Evolutionary conservation across 2,888 invertebrate species (phyloP).

Genomic region (Drosophila nr. perissopoda): DNA sequence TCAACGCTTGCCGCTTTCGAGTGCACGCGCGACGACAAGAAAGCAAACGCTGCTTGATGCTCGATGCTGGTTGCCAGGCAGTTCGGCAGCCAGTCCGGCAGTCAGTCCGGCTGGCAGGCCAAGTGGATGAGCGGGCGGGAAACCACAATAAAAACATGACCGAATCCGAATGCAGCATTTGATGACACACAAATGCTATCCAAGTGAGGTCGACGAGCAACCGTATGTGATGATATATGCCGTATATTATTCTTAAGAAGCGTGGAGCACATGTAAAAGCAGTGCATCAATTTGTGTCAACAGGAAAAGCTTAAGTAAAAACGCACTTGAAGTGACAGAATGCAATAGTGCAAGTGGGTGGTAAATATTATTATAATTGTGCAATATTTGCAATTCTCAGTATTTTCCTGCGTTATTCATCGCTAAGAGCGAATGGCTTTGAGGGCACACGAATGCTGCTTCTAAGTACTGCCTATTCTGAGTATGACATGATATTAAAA

Average conservation of each 20-base stretch:
- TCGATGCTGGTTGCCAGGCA: conserved; percentile 5
- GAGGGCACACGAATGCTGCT: neutral
- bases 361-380: conserved; percentile 22
- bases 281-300: conserved; percentile 19
- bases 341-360: conserved; percentile 11
- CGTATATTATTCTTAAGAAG: conserved; percentile 31
- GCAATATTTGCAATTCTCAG: conserved; percentile 6
- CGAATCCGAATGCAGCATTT: conserved; percentile 35
- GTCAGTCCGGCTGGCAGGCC: neutral
- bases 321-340: neutral
- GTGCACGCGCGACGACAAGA: conserved; percentile 43
- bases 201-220: conserved; percentile 23
- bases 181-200: conserved; percentile 42
- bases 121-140: conserved; percentile 4
- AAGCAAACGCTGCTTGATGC: conserved; percentile 24
- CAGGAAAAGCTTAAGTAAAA: conserved; percentile 1
- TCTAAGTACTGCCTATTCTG: neutral
- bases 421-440: neutral
- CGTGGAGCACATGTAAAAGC: conserved; percentile 3
- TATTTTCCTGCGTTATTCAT: conserved; percentile 6
- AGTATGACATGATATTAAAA: neutral
- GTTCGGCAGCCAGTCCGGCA: no score
- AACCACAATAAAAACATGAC: conserved; percentile 38
- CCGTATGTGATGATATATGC: conserved; percentile 37
- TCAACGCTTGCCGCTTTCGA: conserved; percentile 66